Conservation (phyloP, 2,888 invertebrate genomes). For the Acronicta alni region DNA sequence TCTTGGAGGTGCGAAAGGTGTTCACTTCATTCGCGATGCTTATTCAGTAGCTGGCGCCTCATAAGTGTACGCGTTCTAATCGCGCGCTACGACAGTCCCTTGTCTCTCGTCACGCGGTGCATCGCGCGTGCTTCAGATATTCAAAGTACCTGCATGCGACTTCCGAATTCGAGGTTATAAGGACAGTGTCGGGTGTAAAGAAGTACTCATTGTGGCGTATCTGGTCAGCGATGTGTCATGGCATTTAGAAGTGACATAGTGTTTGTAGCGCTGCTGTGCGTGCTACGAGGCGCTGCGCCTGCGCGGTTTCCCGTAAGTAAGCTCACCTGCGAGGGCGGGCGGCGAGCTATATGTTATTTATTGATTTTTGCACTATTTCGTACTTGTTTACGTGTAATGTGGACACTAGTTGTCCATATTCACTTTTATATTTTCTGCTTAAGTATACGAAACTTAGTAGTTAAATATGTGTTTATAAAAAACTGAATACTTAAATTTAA, state of each 20-base stretch:
- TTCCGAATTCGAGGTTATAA: slow-evolving; percentile 77
- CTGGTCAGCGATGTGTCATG: slow-evolving; percentile 81
- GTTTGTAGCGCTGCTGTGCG: slow-evolving; percentile 76
- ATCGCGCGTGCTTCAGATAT: slow-evolving; percentile 78
- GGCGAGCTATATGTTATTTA: slow-evolving; percentile 57
- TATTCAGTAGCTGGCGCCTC: slow-evolving; percentile 87
- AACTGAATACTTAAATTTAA: too few species aligned
- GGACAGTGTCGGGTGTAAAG: slow-evolving; percentile 64
- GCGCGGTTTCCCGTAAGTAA: slow-evolving; percentile 87
- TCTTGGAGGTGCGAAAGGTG: slow-evolving; percentile 89
- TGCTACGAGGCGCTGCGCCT: slow-evolving; percentile 82
- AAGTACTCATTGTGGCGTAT: slow-evolving; percentile 62
- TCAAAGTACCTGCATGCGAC: slow-evolving; percentile 86
- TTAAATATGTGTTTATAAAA: too few species aligned
- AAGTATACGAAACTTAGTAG: too few species aligned
- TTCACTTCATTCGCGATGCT: slow-evolving; percentile 82
- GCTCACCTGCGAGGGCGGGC: slow-evolving; percentile 76
- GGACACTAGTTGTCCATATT: slow-evolving; percentile 6
- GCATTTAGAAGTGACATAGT: slow-evolving; percentile 71
- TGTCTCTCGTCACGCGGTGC: slow-evolving; percentile 67
- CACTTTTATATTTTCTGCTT: too few species aligned
- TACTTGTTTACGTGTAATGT: slow-evolving; percentile 22
- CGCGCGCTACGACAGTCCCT: slow-evolving; percentile 69
- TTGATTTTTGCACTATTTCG: slow-evolving; percentile 44
- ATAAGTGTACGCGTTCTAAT: slow-evolving; percentile 87